Evolutionary conservation across 2,113 vertebrate species (phyloP).

Genomic region (Amazona vittata): DNA sequence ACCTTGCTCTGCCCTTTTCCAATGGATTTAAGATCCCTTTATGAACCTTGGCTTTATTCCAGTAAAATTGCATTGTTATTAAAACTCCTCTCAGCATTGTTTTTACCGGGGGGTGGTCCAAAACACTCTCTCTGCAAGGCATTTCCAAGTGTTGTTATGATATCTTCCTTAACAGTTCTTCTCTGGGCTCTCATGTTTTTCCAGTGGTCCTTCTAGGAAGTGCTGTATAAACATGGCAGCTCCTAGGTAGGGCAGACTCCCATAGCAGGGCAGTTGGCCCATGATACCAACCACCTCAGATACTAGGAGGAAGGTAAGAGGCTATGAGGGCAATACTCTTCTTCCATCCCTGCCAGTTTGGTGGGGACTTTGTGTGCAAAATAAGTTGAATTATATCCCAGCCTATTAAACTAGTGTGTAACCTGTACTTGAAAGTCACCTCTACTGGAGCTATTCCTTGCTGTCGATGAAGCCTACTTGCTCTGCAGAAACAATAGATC

Average conservation of each 20-base stretch:
- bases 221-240: background rate
- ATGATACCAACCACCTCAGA: background rate
- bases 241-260: background rate
- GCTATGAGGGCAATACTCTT: background rate
- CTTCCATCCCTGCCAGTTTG: background rate
- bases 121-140: background rate
- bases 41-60: background rate
- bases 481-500: slow-evolving; percentile 41
- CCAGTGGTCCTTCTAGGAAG: background rate
- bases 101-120: background rate
- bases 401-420: background rate
- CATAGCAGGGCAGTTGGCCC: no score
- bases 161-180: background rate
- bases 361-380: background rate
- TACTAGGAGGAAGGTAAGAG: background rate
- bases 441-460: background rate
- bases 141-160: background rate
- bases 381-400: background rate
- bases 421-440: background rate
- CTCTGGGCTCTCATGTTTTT: background rate
- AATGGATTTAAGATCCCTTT: background rate
- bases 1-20: background rate
- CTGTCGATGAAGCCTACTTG: background rate
- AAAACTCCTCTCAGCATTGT: background rate
- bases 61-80: background rate